A percentile compares a stretch with the other conserved stretches of the same genome.
These are phyloP conservation scores for Otolemur garnettii DNA, from an alignment of 2,113 vertebrate species.

Conservation along the genomic window DNA sequence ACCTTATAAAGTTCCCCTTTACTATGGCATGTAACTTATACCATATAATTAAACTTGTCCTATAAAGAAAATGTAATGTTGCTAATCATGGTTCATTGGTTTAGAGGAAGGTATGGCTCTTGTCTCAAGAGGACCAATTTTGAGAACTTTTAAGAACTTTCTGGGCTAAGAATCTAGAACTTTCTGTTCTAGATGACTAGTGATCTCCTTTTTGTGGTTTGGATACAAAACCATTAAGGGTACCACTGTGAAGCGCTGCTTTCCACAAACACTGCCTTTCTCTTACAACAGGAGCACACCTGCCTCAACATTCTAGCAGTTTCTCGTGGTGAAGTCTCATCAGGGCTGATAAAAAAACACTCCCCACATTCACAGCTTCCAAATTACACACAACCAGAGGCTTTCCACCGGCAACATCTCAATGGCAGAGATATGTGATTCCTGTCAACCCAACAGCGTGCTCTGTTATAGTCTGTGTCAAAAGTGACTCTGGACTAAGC, in stretches of 20 bases:
- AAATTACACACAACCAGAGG: not conserved
- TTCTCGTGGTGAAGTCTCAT: not conserved
- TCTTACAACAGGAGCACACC: not conserved
- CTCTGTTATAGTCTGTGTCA: not conserved
- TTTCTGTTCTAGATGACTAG: not conserved
- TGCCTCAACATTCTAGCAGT: not conserved
- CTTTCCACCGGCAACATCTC: not conserved
- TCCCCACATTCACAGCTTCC: not conserved
- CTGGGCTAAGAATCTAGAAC: not conserved
- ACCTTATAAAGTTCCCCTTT: slow-evolving; percentile 28
- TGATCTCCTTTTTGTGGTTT: not conserved
- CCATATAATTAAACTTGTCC: not conserved
- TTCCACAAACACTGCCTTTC: not conserved
- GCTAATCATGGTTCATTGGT: not conserved
- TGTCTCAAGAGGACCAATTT: not conserved
- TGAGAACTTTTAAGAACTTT: slow-evolving; percentile 4
- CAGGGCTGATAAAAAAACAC: not conserved
- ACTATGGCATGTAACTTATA: not conserved
- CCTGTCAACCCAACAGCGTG: not conserved
- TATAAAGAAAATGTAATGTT: slow-evolving; percentile 17
- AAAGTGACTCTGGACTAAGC: not conserved
- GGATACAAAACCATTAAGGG: not conserved
- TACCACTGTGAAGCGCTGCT: not conserved
- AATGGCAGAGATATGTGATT: rapidly evolving
- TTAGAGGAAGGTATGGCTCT: not conserved